A percentile compares a stretch with the other conserved stretches of the same genome.
Conservation (phyloP, 2,113 vertebrate genomes). For the Thymallus thymallus region DNA sequence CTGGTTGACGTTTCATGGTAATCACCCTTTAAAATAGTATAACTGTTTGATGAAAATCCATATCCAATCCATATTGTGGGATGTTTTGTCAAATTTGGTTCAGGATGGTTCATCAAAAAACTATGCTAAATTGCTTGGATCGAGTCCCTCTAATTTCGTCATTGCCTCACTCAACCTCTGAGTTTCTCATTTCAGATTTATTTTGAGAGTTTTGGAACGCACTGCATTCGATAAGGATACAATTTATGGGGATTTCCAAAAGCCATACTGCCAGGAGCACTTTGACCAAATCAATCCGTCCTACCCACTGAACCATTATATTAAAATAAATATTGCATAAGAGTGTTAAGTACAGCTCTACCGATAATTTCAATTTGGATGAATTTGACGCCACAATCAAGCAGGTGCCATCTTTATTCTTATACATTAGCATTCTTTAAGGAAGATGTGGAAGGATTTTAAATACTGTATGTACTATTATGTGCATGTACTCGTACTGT, state of each 20-base stretch:
- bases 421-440: neutral
- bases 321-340: neutral
- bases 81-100: no score
- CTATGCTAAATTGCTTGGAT: no score
- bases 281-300: neutral
- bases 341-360: neutral
- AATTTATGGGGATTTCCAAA: conserved; percentile 41
- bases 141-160: no score
- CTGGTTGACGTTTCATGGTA: neutral
- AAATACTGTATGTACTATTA: no score
- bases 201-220: no score
- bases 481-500: no score
- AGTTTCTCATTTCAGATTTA: no score
- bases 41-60: no score
- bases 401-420: neutral
- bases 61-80: no score
- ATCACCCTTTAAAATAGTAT: neutral
- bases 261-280: conserved; percentile 29
- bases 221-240: no score
- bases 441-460: neutral
- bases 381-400: neutral
- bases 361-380: neutral
- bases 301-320: neutral
- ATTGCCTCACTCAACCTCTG: no score
- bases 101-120: no score